These are phyloP conservation scores for Neoaliturus tenellus DNA, from an alignment of 2,888 invertebrate genomes.

Conservation along the genomic window DNA sequence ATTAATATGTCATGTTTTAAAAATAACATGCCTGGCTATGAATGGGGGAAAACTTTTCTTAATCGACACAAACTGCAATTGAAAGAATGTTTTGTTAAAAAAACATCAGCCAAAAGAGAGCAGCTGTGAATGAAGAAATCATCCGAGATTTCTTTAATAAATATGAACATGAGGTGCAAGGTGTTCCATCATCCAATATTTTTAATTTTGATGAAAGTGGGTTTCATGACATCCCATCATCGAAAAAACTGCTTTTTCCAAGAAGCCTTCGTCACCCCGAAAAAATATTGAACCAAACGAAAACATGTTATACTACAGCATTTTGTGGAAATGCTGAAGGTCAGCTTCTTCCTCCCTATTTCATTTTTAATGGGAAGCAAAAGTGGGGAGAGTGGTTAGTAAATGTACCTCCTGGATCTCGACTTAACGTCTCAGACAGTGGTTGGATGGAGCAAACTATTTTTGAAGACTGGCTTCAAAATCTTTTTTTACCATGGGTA, in stretches of 20 bases:
- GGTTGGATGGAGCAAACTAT: conserved; percentile 25
- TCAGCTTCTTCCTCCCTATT: conserved; percentile 7
- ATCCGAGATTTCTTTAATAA: conserved; percentile 1
- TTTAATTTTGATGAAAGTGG: conserved; percentile 27
- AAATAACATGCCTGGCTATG: conserved; percentile 32
- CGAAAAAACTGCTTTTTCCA: neutral
- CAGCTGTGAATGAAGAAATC: conserved; percentile 4
- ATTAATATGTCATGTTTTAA: conserved; percentile 10
- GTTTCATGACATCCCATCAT: conserved; percentile 24
- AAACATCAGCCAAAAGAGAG: conserved; percentile 2
- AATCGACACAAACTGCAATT: conserved; percentile 3
- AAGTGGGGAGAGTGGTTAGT: conserved; percentile 8
- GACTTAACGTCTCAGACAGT: neutral
- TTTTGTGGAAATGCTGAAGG: conserved; percentile 20
- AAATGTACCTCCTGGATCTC: neutral
- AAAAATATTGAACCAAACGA: conserved; percentile 15
- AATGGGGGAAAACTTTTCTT: conserved; percentile 5
- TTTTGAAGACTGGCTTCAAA: neutral
- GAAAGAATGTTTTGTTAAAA: conserved; percentile 36
- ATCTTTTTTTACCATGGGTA: neutral
- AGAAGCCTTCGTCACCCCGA: neutral
- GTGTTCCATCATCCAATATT: conserved; percentile 11
- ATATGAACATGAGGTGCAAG: conserved; percentile 23
- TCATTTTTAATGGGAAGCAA: conserved; percentile 28
- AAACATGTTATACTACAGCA: conserved; percentile 5